phyloP scores from a whole-genome alignment of 2,113 vertebrate genomes.

The Hydrolagus affinis region DNA sequence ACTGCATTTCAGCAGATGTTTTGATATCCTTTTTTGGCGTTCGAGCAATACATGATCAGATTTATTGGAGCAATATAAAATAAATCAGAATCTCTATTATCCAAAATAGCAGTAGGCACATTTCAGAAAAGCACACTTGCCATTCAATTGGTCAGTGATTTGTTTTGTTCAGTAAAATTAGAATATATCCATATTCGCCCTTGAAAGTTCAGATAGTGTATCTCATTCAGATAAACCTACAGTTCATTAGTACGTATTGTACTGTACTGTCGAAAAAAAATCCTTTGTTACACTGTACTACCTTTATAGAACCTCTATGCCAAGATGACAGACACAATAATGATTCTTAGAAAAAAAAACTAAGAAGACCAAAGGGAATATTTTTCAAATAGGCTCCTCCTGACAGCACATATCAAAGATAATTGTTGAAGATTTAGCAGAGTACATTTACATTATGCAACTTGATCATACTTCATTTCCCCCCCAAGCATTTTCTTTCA shows the following conservation, averaged over 20 bases:
- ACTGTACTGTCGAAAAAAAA: background rate
- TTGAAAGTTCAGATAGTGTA: background rate
- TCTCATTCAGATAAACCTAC: background rate
- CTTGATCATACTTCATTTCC: background rate
- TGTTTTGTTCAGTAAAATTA: background rate
- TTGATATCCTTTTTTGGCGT: background rate
- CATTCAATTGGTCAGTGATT: background rate
- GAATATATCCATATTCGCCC: background rate
- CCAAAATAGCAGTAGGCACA: too few relatives aligned
- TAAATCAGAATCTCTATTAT: too few relatives aligned
- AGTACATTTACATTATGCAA: background rate
- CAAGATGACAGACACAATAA: background rate
- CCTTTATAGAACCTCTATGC: background rate
- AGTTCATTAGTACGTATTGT: background rate
- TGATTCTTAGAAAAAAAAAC: background rate
- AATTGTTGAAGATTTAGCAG: background rate
- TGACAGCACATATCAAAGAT: background rate
- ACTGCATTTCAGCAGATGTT: too few relatives aligned
- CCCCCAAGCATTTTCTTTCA: background rate
- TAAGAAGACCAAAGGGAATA: background rate
- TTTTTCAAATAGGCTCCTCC: background rate
- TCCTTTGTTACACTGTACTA: background rate
- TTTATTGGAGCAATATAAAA: too few relatives aligned
- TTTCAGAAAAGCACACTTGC: too few relatives aligned
- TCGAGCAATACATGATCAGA: background rate